Conservation (phyloP, 1,140 invertebrate species). For the Aphis craccivora region DNA sequence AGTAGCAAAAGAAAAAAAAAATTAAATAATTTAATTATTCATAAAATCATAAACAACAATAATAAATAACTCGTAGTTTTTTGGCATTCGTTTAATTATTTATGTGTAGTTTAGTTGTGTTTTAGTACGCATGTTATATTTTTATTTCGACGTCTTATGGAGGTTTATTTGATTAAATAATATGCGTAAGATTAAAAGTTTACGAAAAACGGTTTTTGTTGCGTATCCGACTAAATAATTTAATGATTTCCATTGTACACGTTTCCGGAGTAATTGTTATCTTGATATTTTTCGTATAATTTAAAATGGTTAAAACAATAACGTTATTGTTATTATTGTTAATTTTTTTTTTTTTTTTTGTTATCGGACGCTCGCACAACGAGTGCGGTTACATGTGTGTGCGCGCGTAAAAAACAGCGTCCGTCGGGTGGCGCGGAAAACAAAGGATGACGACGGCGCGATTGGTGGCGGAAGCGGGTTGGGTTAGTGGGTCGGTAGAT, state of each 20-base stretch:
- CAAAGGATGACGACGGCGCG: background rate
- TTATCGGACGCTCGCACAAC: background rate
- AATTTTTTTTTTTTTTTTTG: background rate
- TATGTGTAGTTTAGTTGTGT: background rate
- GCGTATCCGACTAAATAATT: slow-evolving; percentile 2
- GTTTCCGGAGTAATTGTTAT: slow-evolving; percentile 3
- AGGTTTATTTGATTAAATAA: slow-evolving; percentile 5
- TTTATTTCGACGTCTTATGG: background rate
- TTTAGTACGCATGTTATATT: background rate
- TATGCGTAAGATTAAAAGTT: background rate
- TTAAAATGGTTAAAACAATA: slow-evolving; percentile 8
- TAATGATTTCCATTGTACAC: background rate
- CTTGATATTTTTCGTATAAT: background rate
- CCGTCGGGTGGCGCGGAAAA: background rate
- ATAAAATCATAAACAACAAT: background rate
- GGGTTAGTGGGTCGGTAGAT: background rate
- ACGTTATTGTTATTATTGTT: background rate
- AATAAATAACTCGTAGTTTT: background rate
- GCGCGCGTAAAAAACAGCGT: background rate
- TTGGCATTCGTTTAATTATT: background rate
- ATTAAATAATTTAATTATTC: background rate
- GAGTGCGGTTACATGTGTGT: background rate
- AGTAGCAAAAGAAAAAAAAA: background rate
- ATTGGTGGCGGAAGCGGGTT: background rate
- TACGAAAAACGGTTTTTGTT: background rate